Evolutionary conservation across 2,888 invertebrate species (phyloP).

Genomic region (Oxytorus armatus): DNA sequence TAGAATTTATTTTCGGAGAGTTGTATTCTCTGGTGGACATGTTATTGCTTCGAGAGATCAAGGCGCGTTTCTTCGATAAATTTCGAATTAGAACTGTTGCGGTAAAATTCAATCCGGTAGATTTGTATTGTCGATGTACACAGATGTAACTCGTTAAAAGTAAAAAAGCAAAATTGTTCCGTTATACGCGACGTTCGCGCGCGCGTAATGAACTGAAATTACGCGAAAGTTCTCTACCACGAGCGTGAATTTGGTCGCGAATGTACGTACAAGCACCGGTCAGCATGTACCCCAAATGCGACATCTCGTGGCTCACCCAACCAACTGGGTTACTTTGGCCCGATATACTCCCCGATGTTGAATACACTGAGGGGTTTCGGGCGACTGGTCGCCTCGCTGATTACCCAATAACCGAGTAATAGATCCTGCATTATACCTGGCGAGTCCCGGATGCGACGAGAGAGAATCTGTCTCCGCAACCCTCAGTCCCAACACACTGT

Average conservation of each 20-base stretch:
- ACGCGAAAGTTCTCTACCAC: constrained; percentile 47
- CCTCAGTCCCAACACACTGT: constrained; percentile 45
- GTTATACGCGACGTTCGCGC: constrained; percentile 59
- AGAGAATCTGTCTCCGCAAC: constrained; percentile 37
- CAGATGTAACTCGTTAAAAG: no score
- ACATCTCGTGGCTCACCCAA: constrained; percentile 69
- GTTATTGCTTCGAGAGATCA: no score
- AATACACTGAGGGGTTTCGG: constrained; percentile 67
- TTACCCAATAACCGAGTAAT: constrained; percentile 71
- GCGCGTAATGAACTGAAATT: constrained; percentile 66
- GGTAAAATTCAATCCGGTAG: no score
- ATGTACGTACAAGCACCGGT: neutral
- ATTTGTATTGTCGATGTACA: no score
- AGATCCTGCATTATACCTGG: constrained; percentile 70
- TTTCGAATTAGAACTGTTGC: no score
- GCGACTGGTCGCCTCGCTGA: constrained; percentile 66
- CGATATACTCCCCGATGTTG: constrained; percentile 66
- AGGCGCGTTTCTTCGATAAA: no score
- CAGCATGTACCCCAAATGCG: constrained; percentile 32
- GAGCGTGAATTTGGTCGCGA: constrained; percentile 33
- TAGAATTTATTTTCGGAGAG: no score
- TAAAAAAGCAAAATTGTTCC: constrained; percentile 8
- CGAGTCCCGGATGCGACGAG: constrained; percentile 54
- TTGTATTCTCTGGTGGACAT: no score
- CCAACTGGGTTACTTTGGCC: constrained; percentile 73